Percentiles rank a stretch among this genome's conserved stretches.
Evolutionary conservation across 23 tunicate species (phyloP).

Genomic region (Phallusia fumigata): DNA sequence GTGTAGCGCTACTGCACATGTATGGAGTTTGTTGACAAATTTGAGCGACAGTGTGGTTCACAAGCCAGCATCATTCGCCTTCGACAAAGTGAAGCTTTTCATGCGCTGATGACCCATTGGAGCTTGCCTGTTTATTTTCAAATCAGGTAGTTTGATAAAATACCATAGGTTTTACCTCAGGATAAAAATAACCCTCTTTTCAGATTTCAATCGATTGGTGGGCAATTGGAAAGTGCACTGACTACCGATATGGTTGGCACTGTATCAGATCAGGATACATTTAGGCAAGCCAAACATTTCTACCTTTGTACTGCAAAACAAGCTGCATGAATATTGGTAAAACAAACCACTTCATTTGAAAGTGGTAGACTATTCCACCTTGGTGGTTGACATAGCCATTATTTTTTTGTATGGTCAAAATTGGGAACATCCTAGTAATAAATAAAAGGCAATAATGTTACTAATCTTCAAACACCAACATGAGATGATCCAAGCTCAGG

Average conservation of each 20-base stretch:
- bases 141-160: constrained; percentile 53
- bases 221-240: constrained; percentile 45
- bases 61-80: constrained; percentile 79
- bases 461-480: too few species aligned
- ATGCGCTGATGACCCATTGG: constrained; percentile 68
- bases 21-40: constrained; percentile 65
- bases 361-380: too few species aligned
- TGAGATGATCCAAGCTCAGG: too few species aligned
- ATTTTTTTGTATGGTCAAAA: too few species aligned
- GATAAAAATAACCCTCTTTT: too few species aligned
- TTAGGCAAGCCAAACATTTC: background rate
- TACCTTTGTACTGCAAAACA: background rate
- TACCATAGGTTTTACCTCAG: too few species aligned
- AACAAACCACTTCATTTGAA: background rate
- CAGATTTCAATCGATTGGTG: constrained; percentile 87
- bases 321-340: too few species aligned
- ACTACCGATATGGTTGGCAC: background rate
- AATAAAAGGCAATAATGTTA: too few species aligned
- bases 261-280: background rate
- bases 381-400: too few species aligned
- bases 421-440: too few species aligned
- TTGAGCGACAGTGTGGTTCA: constrained; percentile 91
- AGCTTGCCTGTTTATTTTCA: constrained; percentile 95
- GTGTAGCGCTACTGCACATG: constrained; percentile 66
- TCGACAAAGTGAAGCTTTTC: constrained; percentile 70